Evolutionary conservation across 2,797 vertebrate species (phyloP).

Genomic region (Rhincodon typus): DNA sequence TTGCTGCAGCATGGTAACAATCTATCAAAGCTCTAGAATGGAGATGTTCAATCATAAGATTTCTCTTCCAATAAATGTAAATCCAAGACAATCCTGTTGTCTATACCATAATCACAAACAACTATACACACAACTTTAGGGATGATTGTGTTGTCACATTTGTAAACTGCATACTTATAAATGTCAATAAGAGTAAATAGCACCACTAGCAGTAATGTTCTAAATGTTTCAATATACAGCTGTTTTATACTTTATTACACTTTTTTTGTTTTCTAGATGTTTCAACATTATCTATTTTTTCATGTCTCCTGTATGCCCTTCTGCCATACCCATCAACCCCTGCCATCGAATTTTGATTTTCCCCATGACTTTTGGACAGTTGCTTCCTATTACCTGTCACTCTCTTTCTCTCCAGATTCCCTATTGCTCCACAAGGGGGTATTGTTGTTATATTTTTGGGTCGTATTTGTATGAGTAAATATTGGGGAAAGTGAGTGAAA

Average conservation of each 20-base stretch:
- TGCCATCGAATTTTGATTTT: neutral
- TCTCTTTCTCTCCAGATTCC: neutral
- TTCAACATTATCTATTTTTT: neutral
- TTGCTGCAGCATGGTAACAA: neutral
- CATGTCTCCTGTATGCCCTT: neutral
- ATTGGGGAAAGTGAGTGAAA: neutral
- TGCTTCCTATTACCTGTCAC: neutral
- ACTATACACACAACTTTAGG: neutral
- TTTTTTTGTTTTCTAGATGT: neutral
- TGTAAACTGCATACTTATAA: neutral
- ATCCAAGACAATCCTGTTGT: neutral
- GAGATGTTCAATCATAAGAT: neutral
- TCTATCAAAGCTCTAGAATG: neutral
- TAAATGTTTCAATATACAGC: neutral
- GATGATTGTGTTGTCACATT: neutral
- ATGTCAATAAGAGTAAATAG: neutral
- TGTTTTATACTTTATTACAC: neutral
- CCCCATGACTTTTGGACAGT: too few relatives aligned
- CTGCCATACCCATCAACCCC: neutral
- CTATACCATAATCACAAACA: neutral
- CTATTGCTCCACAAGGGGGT: neutral
- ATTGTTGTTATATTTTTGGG: neutral
- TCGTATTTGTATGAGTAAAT: neutral
- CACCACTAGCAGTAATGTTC: neutral
- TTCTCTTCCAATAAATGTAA: neutral